Base-by-base conservation (phyloP, 2,888 invertebrate species). In the Orchesellides sinensis region DNA sequence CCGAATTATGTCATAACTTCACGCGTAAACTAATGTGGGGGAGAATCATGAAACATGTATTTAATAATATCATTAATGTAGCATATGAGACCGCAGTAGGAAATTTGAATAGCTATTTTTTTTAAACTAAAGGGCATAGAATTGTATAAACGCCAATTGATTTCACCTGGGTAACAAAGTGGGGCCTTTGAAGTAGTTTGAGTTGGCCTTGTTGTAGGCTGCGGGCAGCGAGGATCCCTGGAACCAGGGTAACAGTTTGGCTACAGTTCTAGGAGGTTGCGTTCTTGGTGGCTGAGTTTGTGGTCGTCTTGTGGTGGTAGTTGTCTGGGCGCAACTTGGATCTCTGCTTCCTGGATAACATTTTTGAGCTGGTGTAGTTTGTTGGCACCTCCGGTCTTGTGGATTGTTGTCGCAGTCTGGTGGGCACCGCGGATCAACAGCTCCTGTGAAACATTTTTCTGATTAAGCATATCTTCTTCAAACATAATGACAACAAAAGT, bases 91-190 rank as follows among this genome's bases (percentile, higher is more conserved):
- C n/a, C n/a, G n/a, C n/a, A n/a, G n/a, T n/a, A n/a, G n/a, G n/a
- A n/a, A n/a, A n/a, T n/a, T n/a, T n/a, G n/a, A n/a, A n/a, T n/a
- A n/a, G n/a, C n/a, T n/a, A n/a, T n/a, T n/a, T n/a, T n/a, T n/a
- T n/a, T n/a, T n/a, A n/a, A n/a, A n/a, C n/a, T n/a, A n/a, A n/a
- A n/a, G n/a, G n/a, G n/a, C n/a, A n/a, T n/a, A n/a, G n/a, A n/a
- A n/a, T n/a, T n/a, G n/a, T n/a, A n/a, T n/a, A n/a, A n/a, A n/a
- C n/a, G n/a, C n/a, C n/a, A n/a, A n/a, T n/a, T n/a, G n/a, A n/a
- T n/a, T n/a, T n/a, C n/a, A n/a, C 72, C 88, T 32, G 88, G 84
- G 49, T 80, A 85, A 54, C 86, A 88, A 0, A 29, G 23, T 8
- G 63, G 63, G 8, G 45, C 35, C 70, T 32, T 47, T 12, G 29